These are phyloP conservation scores for Isurus oxyrinchus DNA, from an alignment of 2,113 vertebrate species.

Conservation along the genomic window DNA sequence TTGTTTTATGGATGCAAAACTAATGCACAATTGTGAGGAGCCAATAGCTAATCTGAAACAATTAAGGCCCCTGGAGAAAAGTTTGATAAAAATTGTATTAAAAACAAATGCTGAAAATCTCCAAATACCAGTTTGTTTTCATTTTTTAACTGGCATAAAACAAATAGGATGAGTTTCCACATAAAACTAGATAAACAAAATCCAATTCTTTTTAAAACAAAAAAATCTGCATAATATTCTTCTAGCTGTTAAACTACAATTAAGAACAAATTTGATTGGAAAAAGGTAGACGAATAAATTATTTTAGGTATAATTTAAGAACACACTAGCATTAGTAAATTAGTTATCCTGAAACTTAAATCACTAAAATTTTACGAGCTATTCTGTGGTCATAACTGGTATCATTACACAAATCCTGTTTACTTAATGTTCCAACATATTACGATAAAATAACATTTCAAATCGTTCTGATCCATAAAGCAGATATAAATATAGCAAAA, in stretches of 20 bases:
- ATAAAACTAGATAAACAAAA: conserved; percentile 1
- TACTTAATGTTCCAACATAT: not conserved
- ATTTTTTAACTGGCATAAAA: not conserved
- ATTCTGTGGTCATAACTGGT: not conserved
- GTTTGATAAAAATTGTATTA: not conserved
- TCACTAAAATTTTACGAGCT: not conserved
- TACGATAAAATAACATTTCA: not conserved
- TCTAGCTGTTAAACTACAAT: not conserved
- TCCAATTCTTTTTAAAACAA: not conserved
- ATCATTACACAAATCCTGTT: not conserved
- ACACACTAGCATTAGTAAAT: not conserved
- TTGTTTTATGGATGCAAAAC: not conserved
- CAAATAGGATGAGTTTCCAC: not conserved
- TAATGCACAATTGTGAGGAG: not conserved
- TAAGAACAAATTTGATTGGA: not conserved
- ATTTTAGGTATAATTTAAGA: not conserved
- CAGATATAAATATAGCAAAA: not conserved
- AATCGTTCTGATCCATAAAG: not conserved
- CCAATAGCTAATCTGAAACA: not conserved
- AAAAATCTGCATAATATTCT: not conserved
- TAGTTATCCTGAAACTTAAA: not conserved
- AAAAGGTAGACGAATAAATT: not conserved
- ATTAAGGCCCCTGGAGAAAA: not conserved
- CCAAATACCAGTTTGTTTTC: not conserved
- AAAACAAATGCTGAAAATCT: not conserved